A percentile compares a stretch with the other conserved stretches of the same genome.
Conservation (phyloP, 2,888 invertebrate genomes). For the Tipula vernalis region DNA sequence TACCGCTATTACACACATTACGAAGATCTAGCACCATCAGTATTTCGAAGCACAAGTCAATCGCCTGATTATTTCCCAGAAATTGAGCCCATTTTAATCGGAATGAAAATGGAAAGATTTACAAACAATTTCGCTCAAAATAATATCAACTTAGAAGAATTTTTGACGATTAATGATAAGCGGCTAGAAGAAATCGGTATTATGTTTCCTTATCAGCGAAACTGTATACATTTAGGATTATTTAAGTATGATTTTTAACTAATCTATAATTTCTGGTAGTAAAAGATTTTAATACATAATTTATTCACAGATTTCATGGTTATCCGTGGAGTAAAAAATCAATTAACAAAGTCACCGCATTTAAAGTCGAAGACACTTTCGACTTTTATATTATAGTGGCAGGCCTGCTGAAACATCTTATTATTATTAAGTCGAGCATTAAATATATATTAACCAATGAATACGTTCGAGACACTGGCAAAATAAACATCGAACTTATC, state of each 20-base stretch:
- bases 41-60: background rate
- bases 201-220: conserved; percentile 26
- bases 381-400: background rate
- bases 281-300: background rate
- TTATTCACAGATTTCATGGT: conserved; percentile 27
- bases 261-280: background rate
- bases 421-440: background rate
- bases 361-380: conserved; percentile 20
- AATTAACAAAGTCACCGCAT: conserved; percentile 24
- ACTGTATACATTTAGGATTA: conserved; percentile 28
- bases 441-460: background rate
- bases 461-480: background rate
- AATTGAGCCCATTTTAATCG: conserved; percentile 24
- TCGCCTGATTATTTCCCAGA: conserved; percentile 29
- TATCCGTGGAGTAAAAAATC: conserved; percentile 31
- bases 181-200: conserved; percentile 26
- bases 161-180: conserved; percentile 27
- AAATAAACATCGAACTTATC: background rate
- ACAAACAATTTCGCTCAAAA: conserved; percentile 27
- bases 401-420: background rate
- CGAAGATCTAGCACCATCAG: conserved; percentile 21
- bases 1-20: conserved; percentile 27
- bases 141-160: conserved; percentile 25
- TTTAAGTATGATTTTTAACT: conserved; percentile 23
- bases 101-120: conserved; percentile 23